Percentiles rank a stretch among this genome's conserved stretches.
Evolutionary conservation across 2,797 vertebrate genomes (phyloP).

Genomic region (Tympanoctomys barrerae): DNA sequence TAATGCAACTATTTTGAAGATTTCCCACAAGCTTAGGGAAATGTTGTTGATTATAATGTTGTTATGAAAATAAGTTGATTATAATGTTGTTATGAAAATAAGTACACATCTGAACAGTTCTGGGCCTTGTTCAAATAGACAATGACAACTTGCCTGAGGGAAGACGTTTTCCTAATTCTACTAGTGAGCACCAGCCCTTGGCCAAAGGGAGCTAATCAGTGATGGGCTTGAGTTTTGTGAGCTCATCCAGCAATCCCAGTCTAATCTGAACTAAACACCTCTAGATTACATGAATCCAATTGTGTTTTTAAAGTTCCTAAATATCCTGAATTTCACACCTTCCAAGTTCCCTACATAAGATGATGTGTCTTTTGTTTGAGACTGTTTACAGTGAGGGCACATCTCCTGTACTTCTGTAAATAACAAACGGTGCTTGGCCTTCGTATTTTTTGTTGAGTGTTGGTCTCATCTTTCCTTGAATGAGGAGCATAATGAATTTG

Average conservation of each 20-base stretch:
- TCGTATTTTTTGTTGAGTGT: background rate
- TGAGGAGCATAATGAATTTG: background rate
- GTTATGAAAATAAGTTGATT: background rate
- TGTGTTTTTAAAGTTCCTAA: background rate
- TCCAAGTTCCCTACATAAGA: background rate
- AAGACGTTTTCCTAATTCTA: background rate
- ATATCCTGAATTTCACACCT: background rate
- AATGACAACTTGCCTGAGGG: background rate
- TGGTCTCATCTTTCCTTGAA: background rate
- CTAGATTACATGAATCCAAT: background rate
- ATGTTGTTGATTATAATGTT: background rate
- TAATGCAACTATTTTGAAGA: background rate
- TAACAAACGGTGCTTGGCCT: background rate
- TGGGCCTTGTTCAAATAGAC: conserved; percentile 27
- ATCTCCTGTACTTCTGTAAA: background rate
- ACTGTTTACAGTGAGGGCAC: background rate
- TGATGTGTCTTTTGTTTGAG: background rate
- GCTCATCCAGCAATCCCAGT: background rate
- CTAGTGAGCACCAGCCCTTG: background rate
- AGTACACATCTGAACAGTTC: background rate
- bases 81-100: background rate
- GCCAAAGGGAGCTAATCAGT: background rate
- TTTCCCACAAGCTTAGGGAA: background rate
- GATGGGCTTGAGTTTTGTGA: background rate
- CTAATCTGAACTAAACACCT: background rate